A percentile compares a stretch with the other conserved stretches of the same genome.
Evolutionary conservation across 2,797 vertebrate species (phyloP).

Genomic region (Macropus fuliginosus): DNA sequence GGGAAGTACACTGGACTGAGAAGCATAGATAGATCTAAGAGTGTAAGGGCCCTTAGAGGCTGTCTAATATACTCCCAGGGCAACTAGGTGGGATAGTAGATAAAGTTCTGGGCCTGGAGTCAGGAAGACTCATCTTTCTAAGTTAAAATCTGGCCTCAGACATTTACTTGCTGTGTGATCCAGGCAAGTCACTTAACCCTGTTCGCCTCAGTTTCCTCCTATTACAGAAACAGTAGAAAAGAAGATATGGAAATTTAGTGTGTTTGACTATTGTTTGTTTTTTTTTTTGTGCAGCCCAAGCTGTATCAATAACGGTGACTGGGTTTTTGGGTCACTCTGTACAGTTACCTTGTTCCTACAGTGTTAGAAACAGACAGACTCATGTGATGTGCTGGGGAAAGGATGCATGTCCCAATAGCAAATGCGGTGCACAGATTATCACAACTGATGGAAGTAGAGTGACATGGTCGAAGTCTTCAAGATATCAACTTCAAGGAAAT

Average conservation of each 20-base stretch:
- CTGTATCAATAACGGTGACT: accelerated
- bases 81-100: background rate
- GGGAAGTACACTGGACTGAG: too few species aligned
- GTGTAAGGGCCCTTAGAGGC: too few species aligned
- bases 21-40: too few species aligned
- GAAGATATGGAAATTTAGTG: background rate
- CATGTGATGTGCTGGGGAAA: slow-evolving; percentile 86
- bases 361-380: accelerated
- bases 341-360: slow-evolving; percentile 80
- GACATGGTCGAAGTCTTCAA: accelerated
- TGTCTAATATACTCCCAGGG: background rate
- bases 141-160: background rate
- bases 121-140: background rate
- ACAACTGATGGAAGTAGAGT: slow-evolving; percentile 29
- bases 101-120: background rate
- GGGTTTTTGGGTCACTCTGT: slow-evolving; percentile 69
- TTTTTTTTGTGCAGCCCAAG: slow-evolving; percentile 58
- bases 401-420: slow-evolving; percentile 77
- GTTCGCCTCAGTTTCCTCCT: background rate
- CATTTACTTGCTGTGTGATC: background rate
- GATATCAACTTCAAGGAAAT: slow-evolving; percentile 66
- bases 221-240: background rate
- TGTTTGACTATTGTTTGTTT: too few species aligned
- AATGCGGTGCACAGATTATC: slow-evolving; percentile 75
- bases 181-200: background rate